Base-by-base conservation (phyloP, 2,113 vertebrate genomes). In the Spea multiplicata region DNA sequence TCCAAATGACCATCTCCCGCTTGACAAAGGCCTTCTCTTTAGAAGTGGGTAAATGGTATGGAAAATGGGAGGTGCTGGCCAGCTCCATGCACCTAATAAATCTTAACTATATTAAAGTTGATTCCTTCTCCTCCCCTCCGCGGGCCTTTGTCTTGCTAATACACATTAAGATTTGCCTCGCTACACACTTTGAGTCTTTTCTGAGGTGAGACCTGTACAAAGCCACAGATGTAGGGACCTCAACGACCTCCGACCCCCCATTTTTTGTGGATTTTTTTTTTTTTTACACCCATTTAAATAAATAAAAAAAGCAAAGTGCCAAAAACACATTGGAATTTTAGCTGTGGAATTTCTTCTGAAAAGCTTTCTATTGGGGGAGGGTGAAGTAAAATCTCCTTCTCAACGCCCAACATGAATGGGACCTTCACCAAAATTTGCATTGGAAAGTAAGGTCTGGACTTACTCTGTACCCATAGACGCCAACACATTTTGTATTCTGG, bases 51-150 rank as follows among this genome's bases (percentile, higher is more conserved):
- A 87, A 89, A 92, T 86, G 89, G 91, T 85, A 87, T 62, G 86
- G 88, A 89, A 93, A 92, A 89, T 86, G 88, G 88, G 90, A 89
- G 88, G 90, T 86, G 90, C 65, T 79, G 89, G 86, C 85, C 0
- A 72, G 91, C 93, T 93, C 89, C 91, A 91, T 87, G 88, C 86
- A 87, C 82, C 91, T 92, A 89, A 93, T 92, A 93, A 94, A 93
- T 93, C 91, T 93, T 93, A 87, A 89, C 89, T 89, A 89, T 92
- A 90, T 92, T 91, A 90, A 92, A 90, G 87, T 87, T 87, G 88
- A 88, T 90, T 88, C 86, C 86, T 74, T 81, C 81, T 83, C 87
- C 87, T 87, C 85, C 87, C 78, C 84, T 88, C 65, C 69, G 16
- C 0, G 0, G 8, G 82, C 79, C 86, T 92, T 93, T 94, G 91